These are phyloP conservation scores for Chaetogeoica ovagalla DNA, from an alignment of 2,888 invertebrate species.

Conservation along the genomic window DNA sequence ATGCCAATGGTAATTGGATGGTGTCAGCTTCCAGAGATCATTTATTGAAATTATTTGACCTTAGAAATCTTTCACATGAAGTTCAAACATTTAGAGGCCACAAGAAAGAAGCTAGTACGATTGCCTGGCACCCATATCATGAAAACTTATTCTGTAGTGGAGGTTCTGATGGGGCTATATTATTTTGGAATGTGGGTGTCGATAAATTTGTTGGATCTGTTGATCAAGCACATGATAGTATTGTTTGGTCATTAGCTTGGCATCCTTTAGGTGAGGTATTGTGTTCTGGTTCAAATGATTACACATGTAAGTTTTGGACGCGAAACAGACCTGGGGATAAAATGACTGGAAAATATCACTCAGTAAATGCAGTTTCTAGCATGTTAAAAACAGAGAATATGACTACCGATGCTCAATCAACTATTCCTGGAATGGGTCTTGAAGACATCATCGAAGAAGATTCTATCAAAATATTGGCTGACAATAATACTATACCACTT, in stretches of 20 bases:
- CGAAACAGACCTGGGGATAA: slow-evolving; percentile 96
- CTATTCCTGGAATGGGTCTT: slow-evolving; percentile 97
- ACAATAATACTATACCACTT: slow-evolving; percentile 75
- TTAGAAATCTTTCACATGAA: slow-evolving; percentile 92
- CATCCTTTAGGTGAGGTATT: slow-evolving; percentile 98
- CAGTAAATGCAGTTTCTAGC: slow-evolving; percentile 42
- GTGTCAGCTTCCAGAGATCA: slow-evolving; percentile 98
- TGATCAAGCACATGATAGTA: slow-evolving; percentile 98
- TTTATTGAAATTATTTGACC: slow-evolving; percentile 94
- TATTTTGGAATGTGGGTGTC: slow-evolving; percentile 98
- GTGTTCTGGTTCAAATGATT: slow-evolving; percentile 99
- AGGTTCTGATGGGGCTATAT: slow-evolving; percentile 96
- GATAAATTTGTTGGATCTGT: slow-evolving; percentile 98
- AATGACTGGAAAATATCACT: slow-evolving; percentile 97
- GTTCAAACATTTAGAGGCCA: slow-evolving; percentile 97
- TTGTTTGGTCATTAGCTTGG: slow-evolving; percentile 99
- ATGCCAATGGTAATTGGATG: slow-evolving; percentile 98
- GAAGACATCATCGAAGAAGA: slow-evolving; percentile 81
- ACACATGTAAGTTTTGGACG: slow-evolving; percentile 99
- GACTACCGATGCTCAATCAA: slow-evolving; percentile 71
- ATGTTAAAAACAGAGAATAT: slow-evolving; percentile 48
- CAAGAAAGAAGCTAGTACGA: slow-evolving; percentile 96
- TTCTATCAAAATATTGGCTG: slow-evolving; percentile 60
- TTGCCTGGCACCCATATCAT: slow-evolving; percentile 98
- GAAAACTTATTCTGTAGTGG: slow-evolving; percentile 97